Evolutionary conservation across 2,113 vertebrate species (phyloP).

Genomic region (Laticauda colubrina): DNA sequence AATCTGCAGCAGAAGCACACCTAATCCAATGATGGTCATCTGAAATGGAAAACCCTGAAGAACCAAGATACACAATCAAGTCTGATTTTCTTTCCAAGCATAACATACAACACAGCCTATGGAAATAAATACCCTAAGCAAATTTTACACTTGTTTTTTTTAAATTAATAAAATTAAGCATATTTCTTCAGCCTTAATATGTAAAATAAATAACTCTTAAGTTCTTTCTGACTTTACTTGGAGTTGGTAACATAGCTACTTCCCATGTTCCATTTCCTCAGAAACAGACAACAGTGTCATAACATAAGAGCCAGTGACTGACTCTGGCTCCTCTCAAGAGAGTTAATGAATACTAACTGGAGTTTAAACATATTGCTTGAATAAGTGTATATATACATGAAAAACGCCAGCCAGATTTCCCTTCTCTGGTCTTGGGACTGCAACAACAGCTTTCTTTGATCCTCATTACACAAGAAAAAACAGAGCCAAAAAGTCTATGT

Average conservation of each 20-base stretch:
- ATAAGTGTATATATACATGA: not conserved
- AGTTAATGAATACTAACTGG: not conserved
- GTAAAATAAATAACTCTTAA: not conserved
- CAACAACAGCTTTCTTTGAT: not conserved
- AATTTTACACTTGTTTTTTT: not conserved
- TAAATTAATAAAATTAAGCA: not conserved
- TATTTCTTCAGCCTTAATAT: not conserved
- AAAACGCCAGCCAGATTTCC: not conserved
- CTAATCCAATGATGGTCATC: slow-evolving; percentile 77
- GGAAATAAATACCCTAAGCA: not conserved
- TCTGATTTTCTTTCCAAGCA: not conserved
- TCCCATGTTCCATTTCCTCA: not conserved
- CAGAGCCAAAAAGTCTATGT: not conserved
- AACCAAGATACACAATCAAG: slow-evolving; percentile 15
- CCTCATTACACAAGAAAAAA: not conserved
- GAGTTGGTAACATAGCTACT: not conserved
- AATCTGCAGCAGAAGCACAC: slow-evolving; percentile 79
- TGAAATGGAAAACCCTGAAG: slow-evolving; percentile 79
- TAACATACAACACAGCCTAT: not conserved
- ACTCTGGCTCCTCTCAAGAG: not conserved
- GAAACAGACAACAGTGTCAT: not conserved
- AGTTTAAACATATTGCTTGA: not conserved
- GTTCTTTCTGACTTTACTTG: not conserved
- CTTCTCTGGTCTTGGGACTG: not conserved
- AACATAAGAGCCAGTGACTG: not conserved